Base-by-base conservation (phyloP, 2,113 vertebrate genomes). In the Xyrauchen texanus region DNA sequence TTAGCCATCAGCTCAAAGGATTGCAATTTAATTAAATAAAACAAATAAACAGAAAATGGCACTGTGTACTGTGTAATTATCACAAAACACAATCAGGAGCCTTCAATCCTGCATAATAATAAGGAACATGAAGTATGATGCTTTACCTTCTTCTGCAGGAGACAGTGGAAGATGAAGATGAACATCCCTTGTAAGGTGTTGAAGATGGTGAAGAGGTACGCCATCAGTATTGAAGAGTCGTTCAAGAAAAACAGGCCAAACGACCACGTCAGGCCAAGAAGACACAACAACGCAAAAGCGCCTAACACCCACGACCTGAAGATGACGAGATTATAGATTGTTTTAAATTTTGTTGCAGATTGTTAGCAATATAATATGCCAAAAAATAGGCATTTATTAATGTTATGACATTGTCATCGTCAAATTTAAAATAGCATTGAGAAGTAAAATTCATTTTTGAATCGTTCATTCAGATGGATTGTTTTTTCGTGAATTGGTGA, bases 141-240 rank as follows among this genome's bases (percentile, higher is more conserved):
- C 91, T 91, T 91, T 93, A 97, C 97, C 94, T 99, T 99, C 89
- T 98, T 99, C 91, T 98, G 98, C 60, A 99, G 96, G 42, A 96
- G 95, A 88, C 97, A 99, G 87, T 99, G 96, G 88, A 99, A 99
- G 92, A 98, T 98, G 91, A 99, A 98, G 94, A 99, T 99, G 91
- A 99, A 99, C 95, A 98, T 93, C 88, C 98, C 98, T 89, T 99
- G 98, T 89, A 99, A 94, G 75, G 97, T 95, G 91, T 99, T 99
- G 93, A 98, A 99, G 87, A 98, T 94, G 88, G 95, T 97, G 91
- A 99, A 99, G 89, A 99, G 98, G 87, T 99, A 99, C 0, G 97
- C 95, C 96, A 98, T 98, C 82, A 98, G 95, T n/a, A 97, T 85
- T 12, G 97, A 97, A 72, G 95, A 95, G 73, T 99, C 96, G 12